Evolutionary conservation across 2,797 vertebrate genomes (phyloP).

Genomic region (Setipinna tenuifilis): DNA sequence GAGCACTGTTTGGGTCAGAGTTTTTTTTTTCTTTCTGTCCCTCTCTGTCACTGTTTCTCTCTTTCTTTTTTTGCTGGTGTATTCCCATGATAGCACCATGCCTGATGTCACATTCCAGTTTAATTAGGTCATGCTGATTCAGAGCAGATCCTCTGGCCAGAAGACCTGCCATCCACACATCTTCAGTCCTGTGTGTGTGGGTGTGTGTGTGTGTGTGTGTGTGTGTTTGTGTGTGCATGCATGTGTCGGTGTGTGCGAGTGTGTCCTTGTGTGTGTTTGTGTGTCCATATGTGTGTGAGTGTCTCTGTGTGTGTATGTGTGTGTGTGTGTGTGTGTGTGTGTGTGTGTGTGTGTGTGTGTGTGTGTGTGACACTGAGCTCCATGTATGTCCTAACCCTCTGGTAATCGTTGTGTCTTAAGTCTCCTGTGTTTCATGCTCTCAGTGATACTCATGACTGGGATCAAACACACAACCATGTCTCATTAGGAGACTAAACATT

Average conservation of each 20-base stretch:
- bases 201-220: neutral
- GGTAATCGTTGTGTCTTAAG: neutral
- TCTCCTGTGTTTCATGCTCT: neutral
- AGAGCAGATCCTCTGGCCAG: neutral
- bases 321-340: too few species aligned
- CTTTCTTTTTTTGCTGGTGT: neutral
- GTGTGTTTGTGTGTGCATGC: neutral
- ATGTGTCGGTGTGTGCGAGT: neutral
- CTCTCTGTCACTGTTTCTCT: too few species aligned
- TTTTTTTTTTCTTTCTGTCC: neutral
- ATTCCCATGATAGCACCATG: neutral
- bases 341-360: too few species aligned
- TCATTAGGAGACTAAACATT: neutral
- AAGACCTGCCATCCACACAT: neutral
- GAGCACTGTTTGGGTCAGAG: neutral
- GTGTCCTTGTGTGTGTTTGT: neutral
- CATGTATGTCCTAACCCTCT: neutral
- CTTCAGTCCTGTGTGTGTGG: neutral
- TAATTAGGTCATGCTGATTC: slow-evolving; percentile 23
- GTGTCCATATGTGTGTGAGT: too few species aligned
- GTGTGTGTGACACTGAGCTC: too few species aligned
- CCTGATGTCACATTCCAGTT: slow-evolving; percentile 19
- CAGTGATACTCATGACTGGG: neutral
- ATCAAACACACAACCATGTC: too few species aligned
- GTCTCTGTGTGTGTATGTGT: too few species aligned